Evolutionary conservation across 2,888 invertebrate genomes (phyloP), one percentile per base, ranked within the genome.

Genomic region (Pachydiplax longipennis): DNA sequence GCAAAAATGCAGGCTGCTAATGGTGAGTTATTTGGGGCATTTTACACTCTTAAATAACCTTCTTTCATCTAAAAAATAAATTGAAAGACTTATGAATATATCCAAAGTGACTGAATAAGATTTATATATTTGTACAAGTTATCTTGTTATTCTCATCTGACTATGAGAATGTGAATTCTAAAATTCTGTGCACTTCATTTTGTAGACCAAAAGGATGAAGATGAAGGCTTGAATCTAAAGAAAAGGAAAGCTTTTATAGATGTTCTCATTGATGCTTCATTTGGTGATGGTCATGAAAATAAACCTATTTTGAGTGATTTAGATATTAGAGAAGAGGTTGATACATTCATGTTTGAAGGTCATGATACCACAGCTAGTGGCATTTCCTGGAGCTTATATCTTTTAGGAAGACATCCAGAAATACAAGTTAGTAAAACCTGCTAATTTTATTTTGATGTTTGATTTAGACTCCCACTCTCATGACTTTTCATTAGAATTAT

Each of bases 301-400:
- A 48, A 87, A 35, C 18, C 22, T 10, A 65, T 61, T 61, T 87
- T 93, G 8, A 92, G 91, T 35, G 92, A 92, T 90, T 81, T 91
- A n/a, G 92, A 92, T n/a, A 92, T 93, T 81, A 91, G 92, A 22
- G 92, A 92, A 90, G 93, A 93, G 90, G 92, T 92, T 15, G 92
- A 93, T 81, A 93, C 93, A 10, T 92, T 93, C 83, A 90, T 90
- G 90, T 90, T 90, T 44, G 81, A 94, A 93, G 96, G 96, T 8
- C 96, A 96, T 92, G 96, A 96, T 92, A 96, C 96, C 0, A 95
- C 95, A 0, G 95, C 96, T 0, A 95, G 95, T 2, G 95, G 94
- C 18, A 93, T 95, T 82, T 94, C 94, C 91, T 96, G 95, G 95
- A 93, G 94, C 15, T 93, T 95, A 12, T 95, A 95, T 91, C 93